phyloP scores from a whole-genome alignment of 2,797 vertebrate genomes.

The Hyperoplus lanceolatus region DNA sequence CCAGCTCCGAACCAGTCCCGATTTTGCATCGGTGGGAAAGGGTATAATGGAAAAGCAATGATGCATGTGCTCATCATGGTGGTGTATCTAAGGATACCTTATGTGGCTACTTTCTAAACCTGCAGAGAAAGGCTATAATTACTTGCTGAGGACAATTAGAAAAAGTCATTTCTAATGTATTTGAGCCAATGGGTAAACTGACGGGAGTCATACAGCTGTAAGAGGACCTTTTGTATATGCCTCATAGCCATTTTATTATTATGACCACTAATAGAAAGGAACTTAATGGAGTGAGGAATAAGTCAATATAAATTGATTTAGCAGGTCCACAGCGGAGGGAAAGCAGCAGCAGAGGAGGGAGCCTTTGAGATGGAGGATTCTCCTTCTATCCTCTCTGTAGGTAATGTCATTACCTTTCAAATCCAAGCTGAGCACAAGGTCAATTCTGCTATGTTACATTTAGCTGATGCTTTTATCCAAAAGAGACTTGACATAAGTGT shows the following conservation, averaged over 20 bases:
- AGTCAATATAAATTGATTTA: conserved; percentile 75
- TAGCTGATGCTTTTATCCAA: background rate
- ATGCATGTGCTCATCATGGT: too few species aligned
- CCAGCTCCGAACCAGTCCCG: too few species aligned
- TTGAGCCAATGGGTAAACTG: background rate
- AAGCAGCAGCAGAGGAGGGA: background rate
- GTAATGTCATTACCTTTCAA: conserved; percentile 33
- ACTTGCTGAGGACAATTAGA: background rate
- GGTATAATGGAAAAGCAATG: too few species aligned
- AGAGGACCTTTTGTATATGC: conserved; percentile 27
- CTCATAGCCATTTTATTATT: conserved; percentile 74
- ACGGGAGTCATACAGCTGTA: background rate
- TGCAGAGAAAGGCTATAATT: background rate
- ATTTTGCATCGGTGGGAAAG: too few species aligned
- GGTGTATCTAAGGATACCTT: too few species aligned
- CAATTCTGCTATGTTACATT: background rate
- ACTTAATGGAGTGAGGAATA: conserved; percentile 59
- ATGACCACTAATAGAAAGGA: conserved; percentile 73
- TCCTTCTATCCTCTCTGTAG: conserved; percentile 6
- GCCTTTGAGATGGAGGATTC: background rate
- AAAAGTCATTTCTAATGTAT: background rate
- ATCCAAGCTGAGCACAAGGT: background rate
- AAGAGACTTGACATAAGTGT: background rate
- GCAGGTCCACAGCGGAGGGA: conserved; percentile 17
- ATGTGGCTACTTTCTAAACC: background rate